phyloP scores from a whole-genome alignment of 30 jellyfish, hydroid and myxozoan genomes.

The Cassiopea andromeda region DNA sequence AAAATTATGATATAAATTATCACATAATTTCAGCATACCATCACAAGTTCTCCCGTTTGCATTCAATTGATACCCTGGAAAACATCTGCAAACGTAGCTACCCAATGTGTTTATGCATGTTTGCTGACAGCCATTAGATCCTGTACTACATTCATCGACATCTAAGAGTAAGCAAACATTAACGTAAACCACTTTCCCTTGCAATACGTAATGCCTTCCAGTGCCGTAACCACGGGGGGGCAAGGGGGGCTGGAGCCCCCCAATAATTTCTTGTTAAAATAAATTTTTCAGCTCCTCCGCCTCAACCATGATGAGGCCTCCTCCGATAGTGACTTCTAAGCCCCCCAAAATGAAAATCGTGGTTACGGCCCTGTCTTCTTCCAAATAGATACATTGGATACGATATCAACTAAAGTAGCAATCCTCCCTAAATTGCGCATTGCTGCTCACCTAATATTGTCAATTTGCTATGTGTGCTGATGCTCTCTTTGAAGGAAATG shows the following conservation, averaged over 20 bases:
- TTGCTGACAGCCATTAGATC: constrained; percentile 66
- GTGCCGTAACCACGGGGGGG: no score
- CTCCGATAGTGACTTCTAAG: no score
- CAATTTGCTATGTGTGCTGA: no score
- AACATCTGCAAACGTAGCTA: constrained; percentile 56
- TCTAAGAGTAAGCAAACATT: constrained; percentile 26
- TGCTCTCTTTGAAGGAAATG: no score
- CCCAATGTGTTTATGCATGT: constrained; percentile 69
- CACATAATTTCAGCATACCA: constrained; percentile 25
- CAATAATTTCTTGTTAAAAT: no score
- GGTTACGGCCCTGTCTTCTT: no score
- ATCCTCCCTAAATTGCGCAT: neutral
- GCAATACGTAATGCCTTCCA: no score
- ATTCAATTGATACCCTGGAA: constrained; percentile 51
- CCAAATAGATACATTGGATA: neutral
- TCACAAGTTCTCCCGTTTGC: constrained; percentile 58
- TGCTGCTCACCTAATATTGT: neutral
- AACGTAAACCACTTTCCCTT: neutral
- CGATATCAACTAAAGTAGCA: neutral
- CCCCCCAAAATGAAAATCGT: no score
- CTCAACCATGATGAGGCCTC: no score
- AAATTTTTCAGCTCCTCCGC: no score
- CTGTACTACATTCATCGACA: constrained; percentile 58
- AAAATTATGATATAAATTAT: no score
- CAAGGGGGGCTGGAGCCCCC: no score